Evolutionary conservation across 1,140 invertebrate species (phyloP).

Genomic region (Steinernema feltiae): DNA sequence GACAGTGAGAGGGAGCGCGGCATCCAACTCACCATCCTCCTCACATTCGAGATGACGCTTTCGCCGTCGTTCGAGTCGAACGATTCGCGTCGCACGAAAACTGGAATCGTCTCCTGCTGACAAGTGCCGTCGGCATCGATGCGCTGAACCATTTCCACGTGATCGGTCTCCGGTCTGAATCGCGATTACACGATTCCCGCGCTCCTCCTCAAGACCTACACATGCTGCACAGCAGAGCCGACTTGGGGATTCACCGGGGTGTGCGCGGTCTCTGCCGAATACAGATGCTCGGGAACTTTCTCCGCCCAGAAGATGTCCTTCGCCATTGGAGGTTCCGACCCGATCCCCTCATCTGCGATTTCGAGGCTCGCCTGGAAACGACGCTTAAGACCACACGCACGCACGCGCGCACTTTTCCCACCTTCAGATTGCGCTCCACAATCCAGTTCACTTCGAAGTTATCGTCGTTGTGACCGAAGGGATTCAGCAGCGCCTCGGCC

Average conservation of each 20-base stretch:
- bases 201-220: neutral
- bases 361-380: constrained; percentile 29
- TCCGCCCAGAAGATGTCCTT: constrained; percentile 34
- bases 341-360: constrained; percentile 28
- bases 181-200: neutral
- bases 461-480: constrained; percentile 78
- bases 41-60: neutral
- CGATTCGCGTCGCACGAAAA: neutral
- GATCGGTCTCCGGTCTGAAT: neutral
- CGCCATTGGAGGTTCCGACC: constrained; percentile 19
- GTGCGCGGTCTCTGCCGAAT: constrained; percentile 29
- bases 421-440: constrained; percentile 34
- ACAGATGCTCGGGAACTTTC: constrained; percentile 22
- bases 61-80: neutral
- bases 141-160: neutral
- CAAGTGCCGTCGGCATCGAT: neutral
- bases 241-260: neutral
- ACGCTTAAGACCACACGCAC: neutral
- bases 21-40: neutral
- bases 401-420: constrained; percentile 15
- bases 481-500: constrained; percentile 82
- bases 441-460: constrained; percentile 43
- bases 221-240: neutral
- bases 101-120: neutral
- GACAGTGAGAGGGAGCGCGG: too few species aligned